These are phyloP conservation scores for Drosophila hawaiiensis DNA, from an alignment of 2,888 invertebrate genomes.

Conservation along the genomic window DNA sequence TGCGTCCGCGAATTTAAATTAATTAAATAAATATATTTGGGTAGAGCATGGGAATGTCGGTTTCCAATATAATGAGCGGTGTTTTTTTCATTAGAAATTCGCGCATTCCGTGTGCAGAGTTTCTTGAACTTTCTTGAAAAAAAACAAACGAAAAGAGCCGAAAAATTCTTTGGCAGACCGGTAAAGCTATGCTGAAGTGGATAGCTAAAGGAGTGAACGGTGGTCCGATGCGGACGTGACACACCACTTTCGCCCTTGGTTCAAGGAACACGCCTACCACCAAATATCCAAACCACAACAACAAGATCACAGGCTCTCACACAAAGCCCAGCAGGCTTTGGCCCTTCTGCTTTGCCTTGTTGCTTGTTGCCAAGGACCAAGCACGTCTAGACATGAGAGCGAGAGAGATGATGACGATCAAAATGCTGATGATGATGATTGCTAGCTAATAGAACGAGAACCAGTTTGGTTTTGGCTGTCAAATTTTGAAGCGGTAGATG, in stretches of 20 bases:
- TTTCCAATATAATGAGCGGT: conserved; percentile 13
- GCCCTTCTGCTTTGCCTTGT: conserved; percentile 48
- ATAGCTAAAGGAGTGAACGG: conserved; percentile 56
- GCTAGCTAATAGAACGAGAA: conserved; percentile 67
- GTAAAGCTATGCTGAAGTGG: conserved; percentile 23
- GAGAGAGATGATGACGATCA: conserved; percentile 11
- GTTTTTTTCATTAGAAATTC: conserved; percentile 62
- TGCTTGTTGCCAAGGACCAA: conserved; percentile 69
- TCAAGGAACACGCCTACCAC: conserved; percentile 64
- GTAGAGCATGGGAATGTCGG: conserved; percentile 56
- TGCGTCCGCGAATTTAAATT: conserved; percentile 17
- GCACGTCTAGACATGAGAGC: conserved; percentile 67
- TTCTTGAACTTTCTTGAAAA: conserved; percentile 66
- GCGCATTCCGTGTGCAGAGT: conserved; percentile 60
- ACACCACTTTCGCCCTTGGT: conserved; percentile 73
- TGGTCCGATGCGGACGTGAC: conserved; percentile 66
- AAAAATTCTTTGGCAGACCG: conserved; percentile 40
- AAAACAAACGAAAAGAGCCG: conserved; percentile 9
- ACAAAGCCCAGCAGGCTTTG: conserved; percentile 33
- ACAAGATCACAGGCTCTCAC: conserved; percentile 37
- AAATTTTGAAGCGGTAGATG: conserved; percentile 43
- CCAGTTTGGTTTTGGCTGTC: conserved; percentile 61
- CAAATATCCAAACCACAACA: conserved; percentile 9
- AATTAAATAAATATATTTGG: background rate
- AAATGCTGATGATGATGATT: conserved; percentile 16